Conservation (phyloP, 2,797 vertebrate genomes). For the Halcyon leucocephala region DNA sequence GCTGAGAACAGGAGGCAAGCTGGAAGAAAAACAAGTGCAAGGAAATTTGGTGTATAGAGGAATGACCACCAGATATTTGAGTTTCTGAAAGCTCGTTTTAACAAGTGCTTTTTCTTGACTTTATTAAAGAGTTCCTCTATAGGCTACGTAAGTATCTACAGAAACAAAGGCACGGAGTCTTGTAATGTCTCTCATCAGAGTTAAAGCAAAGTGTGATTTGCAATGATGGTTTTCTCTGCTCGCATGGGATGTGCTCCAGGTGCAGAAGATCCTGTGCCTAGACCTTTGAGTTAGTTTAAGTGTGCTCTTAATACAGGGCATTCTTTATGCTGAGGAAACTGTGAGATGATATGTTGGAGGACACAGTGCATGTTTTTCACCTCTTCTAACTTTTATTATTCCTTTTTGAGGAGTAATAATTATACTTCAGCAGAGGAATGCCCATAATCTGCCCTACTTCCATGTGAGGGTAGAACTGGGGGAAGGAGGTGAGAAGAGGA, state of each 20-base stretch:
- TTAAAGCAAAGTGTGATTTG: not conserved
- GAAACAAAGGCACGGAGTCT: not conserved
- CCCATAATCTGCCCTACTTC: not conserved
- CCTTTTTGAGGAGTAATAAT: not conserved
- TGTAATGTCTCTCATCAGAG: not conserved
- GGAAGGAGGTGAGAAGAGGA: constrained; percentile 45
- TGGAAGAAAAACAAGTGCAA: not conserved
- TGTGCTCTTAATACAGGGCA: not conserved
- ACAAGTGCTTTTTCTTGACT: not conserved
- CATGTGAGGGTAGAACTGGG: not conserved
- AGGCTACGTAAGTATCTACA: not conserved
- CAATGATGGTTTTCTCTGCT: not conserved
- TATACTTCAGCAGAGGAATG: constrained; percentile 8
- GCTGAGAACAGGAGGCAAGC: not conserved
- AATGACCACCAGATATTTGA: not conserved
- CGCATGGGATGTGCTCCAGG: not conserved
- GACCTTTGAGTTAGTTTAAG: not conserved
- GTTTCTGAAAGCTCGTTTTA: not conserved
- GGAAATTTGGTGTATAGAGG: not conserved
- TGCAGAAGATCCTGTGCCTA: not conserved
- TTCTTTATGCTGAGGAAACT: not conserved
- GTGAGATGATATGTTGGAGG: not conserved
- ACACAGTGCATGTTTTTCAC: not conserved
- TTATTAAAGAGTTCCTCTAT: not conserved
- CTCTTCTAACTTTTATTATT: not conserved